Percentiles rank a stretch among this genome's conserved stretches.
These are phyloP conservation scores for Cydia splendana DNA, from an alignment of 1,140 invertebrate genomes.

Conservation along the genomic window DNA sequence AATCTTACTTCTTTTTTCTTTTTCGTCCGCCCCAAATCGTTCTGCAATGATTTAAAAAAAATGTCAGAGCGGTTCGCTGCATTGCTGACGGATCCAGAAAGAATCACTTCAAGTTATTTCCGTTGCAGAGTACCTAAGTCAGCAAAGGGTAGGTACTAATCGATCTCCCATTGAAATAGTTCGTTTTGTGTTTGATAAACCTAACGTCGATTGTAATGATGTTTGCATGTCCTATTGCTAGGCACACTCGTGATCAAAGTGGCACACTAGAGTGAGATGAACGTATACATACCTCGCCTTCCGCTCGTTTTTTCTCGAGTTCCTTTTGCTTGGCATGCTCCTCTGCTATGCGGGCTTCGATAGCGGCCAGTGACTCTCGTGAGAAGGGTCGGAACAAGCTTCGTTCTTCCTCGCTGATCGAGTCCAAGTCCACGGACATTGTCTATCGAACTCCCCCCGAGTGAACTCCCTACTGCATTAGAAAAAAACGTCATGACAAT, in stretches of 20 bases:
- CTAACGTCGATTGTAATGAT: constrained; percentile 9
- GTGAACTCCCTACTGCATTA: constrained; percentile 76
- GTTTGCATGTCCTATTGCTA: constrained; percentile 44
- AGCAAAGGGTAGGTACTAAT: neutral
- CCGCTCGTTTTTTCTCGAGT: constrained; percentile 96
- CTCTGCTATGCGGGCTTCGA: constrained; percentile 95
- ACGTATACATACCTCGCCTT: constrained; percentile 89
- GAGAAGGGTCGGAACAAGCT: constrained; percentile 98
- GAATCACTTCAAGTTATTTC: neutral
- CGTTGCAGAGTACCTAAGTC: neutral
- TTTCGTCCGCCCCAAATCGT: constrained; percentile 95
- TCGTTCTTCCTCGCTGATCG: constrained; percentile 94
- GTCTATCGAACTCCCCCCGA: constrained; percentile 82
- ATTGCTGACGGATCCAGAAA: constrained; percentile 6
- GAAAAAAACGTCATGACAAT: constrained; percentile 35
- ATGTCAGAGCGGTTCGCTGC: constrained; percentile 49
- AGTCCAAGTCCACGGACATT: constrained; percentile 94
- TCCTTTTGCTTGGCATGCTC: constrained; percentile 97
- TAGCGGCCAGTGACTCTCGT: constrained; percentile 95
- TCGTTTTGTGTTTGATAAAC: constrained; percentile 16
- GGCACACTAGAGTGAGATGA: neutral
- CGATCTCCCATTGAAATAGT: neutral
- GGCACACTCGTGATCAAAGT: constrained; percentile 42
- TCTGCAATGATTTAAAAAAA: constrained; percentile 85
- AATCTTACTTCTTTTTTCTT: constrained; percentile 97